Conservation (phyloP, 2,888 invertebrate species). For the Nemotelus pantherinus region DNA sequence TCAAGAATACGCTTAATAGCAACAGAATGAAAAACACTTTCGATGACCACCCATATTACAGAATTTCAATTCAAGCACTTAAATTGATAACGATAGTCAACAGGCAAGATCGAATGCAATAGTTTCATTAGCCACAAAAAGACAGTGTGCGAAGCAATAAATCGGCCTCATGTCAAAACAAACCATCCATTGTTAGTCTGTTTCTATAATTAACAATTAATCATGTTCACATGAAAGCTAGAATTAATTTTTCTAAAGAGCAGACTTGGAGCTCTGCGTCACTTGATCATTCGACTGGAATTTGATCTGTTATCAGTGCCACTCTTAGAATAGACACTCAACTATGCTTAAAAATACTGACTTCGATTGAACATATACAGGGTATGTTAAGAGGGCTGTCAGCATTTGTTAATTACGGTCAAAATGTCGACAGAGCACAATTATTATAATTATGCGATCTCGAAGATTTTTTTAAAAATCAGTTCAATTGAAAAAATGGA, state of each 20-base stretch:
- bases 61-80: neutral
- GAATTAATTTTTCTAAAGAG: too few species aligned
- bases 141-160: neutral
- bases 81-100: neutral
- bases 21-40: too few species aligned
- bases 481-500: neutral
- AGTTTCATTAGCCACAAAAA: constrained; percentile 4
- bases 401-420: constrained; percentile 48
- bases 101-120: neutral
- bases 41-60: too few species aligned
- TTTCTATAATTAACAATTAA: too few species aligned
- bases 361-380: too few species aligned
- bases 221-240: too few species aligned
- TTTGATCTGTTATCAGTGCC: too few species aligned
- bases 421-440: constrained; percentile 44
- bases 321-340: neutral
- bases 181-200: neutral
- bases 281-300: too few species aligned
- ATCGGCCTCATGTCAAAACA: constrained; percentile 32
- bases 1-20: neutral
- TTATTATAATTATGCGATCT: neutral
- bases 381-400: constrained; percentile 32
- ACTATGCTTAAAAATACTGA: too few species aligned
- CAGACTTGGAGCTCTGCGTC: too few species aligned
- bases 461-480: neutral